Evolutionary conservation across 1,140 invertebrate species (phyloP).

Genomic region (Drosophila sturtevanti): DNA sequence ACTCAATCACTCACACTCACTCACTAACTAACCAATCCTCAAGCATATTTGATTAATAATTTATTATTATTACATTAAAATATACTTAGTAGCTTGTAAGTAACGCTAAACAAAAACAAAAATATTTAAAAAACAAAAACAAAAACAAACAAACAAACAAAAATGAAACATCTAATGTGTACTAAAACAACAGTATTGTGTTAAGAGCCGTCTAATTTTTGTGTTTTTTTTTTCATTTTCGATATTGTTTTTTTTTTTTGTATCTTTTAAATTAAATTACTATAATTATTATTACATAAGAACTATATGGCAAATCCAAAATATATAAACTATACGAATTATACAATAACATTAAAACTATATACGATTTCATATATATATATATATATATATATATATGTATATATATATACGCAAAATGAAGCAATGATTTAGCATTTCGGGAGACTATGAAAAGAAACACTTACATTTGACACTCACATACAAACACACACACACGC

Average conservation of each 20-base stretch:
- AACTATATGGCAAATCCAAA: constrained; percentile 17
- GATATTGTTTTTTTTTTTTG: constrained; percentile 23
- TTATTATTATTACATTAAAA: constrained; percentile 81
- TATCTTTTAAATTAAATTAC: constrained; percentile 53
- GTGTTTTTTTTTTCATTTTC: constrained; percentile 32
- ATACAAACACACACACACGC: constrained; percentile 32
- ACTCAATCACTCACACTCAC: constrained; percentile 42
- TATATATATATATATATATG: constrained; percentile 23
- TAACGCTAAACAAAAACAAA: constrained; percentile 76
- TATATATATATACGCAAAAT: constrained; percentile 12
- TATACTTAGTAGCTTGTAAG: constrained; percentile 78
- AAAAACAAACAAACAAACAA: constrained; percentile 74
- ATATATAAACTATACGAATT: constrained; percentile 45
- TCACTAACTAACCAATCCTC: constrained; percentile 53
- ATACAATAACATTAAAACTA: constrained; percentile 30
- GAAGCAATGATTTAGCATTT: constrained; percentile 21
- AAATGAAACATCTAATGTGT: constrained; percentile 75
- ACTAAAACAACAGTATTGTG: constrained; percentile 78
- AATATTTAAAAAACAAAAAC: no score
- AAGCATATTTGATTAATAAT: constrained; percentile 81
- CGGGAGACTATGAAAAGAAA: constrained; percentile 22
- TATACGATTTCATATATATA: constrained; percentile 30
- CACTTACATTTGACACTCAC: constrained; percentile 9
- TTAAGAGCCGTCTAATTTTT: constrained; percentile 59
- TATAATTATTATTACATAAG: constrained; percentile 34